Base-by-base conservation (phyloP, 2,888 invertebrate genomes). In the Meteorus colon region DNA sequence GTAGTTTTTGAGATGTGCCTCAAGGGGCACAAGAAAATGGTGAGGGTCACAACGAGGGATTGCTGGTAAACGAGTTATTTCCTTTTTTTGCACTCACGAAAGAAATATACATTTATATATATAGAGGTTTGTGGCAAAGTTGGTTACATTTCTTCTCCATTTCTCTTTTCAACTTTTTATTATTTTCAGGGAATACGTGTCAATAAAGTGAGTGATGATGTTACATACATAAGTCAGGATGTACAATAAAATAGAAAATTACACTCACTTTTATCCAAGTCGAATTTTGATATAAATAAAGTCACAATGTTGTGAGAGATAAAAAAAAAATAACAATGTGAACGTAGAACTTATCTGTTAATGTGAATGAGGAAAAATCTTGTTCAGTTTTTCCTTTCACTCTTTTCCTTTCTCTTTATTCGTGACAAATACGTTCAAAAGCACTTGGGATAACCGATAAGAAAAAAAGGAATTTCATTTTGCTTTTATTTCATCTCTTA, bases 51-150 rank as follows among this genome's bases (percentile, higher is more conserved):
- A 31, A 31, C 62, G 29, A 62, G 62, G 62, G 62, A 16, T 12
- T 31, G 16, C 14, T 27, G 62, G 31, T 62, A 62, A 62, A 62
- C 62, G 62, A 62, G 31, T 62, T 62, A 62, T 62, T 29, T 14
- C 62, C 27, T 31, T 19, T 31, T 19, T 55, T n/a, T 19, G 55
- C 62, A 29, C 62, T 31, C 31, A 29, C 12, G 62, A 29, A 62
- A 29, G 27, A 29, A 16, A 31, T 24, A 62, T 12, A 31, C 10
- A 62, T 12, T 62, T 29, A 4, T 29, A n/a, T 27, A 29, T 29
- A 29, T 62, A n/a, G 31, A 27, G 59, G 59, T 14, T 14, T 29
- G 31, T 27, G 31, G 31, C 12, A 16, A n/a, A 62, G 12, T 62
- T 14, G 41, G 41, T 41, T 12, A 41, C 27, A 27, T n/a, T 62